Base-by-base conservation (phyloP, 2,888 invertebrate genomes). In the Netelia virgata region DNA sequence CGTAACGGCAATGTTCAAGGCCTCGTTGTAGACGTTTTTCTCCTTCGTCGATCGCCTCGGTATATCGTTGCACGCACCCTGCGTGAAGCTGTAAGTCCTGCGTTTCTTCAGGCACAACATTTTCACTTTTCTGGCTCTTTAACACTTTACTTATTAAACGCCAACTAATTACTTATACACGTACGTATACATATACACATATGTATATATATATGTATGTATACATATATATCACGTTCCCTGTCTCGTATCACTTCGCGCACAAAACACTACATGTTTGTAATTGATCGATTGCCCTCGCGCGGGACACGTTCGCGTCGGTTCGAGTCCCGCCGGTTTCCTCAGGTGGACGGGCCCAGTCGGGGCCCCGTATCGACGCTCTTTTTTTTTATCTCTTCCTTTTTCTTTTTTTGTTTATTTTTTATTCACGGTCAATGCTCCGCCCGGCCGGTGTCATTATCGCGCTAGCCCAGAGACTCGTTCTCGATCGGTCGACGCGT, bases 71-170 rank as follows among this genome's bases (percentile, higher is more conserved):
- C 90, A 90, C 68, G 88, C 88, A 78, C 91, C 91, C 87, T 90
- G 92, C 79, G 91, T 91, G 88, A 92, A 92, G 84, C 91, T 92
- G 87, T 92, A 92, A 70, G 91, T 92, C 61, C 91, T 88, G n/a
- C 92, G 86, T 77, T 92, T 92, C 87, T 91, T 92, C 69, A 92
- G 82, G 85, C 92, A 92, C 89, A 92, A 83, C 92, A 92, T 92
- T 83, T 87, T 89, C 72, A 76, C 80, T 74, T 80, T 75, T 63
- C 55, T 75, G 6, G 16, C 43, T 82, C 64, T 77, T 72, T 57
- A 18, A 18, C 16, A 57, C 16, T 57, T 57, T 57, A 5, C n/a
- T 57, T 18, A 57, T 18, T 36, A 36, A 36, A 36, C 36, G 5
- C 36, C 6, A 36, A 36, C 36, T 36, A 36, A 36, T 36, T 36